Evolutionary conservation across 2,888 invertebrate species (phyloP).

Genomic region (Azorinus chamasolen): DNA sequence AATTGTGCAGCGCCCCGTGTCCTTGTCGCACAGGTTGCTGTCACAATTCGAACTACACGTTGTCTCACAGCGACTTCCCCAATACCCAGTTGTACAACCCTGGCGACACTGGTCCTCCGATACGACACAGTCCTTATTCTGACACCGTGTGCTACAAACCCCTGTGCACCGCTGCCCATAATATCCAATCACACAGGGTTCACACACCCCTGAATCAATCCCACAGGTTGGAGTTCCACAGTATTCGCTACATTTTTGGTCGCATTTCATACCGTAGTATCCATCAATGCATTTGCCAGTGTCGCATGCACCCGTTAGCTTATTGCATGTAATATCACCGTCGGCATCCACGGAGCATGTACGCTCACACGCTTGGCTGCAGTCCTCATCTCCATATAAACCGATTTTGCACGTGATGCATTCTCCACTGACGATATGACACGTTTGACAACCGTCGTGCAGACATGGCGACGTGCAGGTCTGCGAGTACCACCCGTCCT

Average conservation of each 20-base stretch:
- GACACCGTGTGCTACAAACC: constrained; percentile 43
- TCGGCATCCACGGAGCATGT: constrained; percentile 12
- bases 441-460: constrained; percentile 35
- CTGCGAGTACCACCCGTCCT: constrained; percentile 35
- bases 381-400: constrained; percentile 24
- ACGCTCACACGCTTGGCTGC: constrained; percentile 22
- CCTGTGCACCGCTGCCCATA: constrained; percentile 33
- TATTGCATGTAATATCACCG: constrained; percentile 33
- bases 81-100: constrained; percentile 34
- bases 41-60: constrained; percentile 44
- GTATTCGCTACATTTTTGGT: constrained; percentile 28
- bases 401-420: constrained; percentile 45
- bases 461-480: constrained; percentile 28
- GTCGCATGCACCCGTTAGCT: constrained; percentile 45
- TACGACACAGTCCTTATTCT: constrained; percentile 40
- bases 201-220: constrained; percentile 34
- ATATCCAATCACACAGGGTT: constrained; percentile 39
- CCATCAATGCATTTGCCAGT: constrained; percentile 21
- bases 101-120: constrained; percentile 24
- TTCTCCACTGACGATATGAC: constrained; percentile 26
- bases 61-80: constrained; percentile 18
- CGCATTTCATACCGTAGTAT: constrained; percentile 27
- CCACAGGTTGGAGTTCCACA: constrained; percentile 30
- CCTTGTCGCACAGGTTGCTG: constrained; percentile 24
- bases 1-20: constrained; percentile 28